Evolutionary conservation across 2,797 vertebrate species (phyloP).

Genomic region (Helicolenus hilgendorfi): DNA sequence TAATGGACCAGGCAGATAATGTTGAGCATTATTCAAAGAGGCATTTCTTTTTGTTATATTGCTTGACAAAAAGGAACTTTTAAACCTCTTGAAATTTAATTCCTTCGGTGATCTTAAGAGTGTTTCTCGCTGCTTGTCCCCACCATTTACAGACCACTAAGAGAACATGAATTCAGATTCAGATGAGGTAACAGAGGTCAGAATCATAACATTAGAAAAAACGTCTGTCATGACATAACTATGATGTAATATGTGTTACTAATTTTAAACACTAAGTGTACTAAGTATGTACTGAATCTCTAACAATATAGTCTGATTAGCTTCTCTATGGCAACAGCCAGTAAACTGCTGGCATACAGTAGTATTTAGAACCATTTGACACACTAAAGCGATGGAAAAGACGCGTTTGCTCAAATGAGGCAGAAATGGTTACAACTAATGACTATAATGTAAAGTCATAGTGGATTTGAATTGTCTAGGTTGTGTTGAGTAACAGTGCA

Average conservation of each 20-base stretch:
- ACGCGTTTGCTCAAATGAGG: slow-evolving; percentile 28
- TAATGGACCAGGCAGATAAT: not conserved
- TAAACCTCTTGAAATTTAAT: not conserved
- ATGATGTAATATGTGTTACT: not conserved
- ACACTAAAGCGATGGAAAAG: not conserved
- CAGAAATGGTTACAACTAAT: slow-evolving; percentile 24
- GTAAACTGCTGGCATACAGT: slow-evolving; percentile 6
- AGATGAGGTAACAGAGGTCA: not conserved
- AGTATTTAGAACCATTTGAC: slow-evolving; percentile 9
- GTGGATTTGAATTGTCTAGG: not conserved
- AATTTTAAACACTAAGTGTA: not conserved
- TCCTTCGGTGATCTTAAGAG: not conserved
- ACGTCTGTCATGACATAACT: not conserved
- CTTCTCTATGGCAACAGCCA: slow-evolving; percentile 10
- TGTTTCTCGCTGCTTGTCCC: not conserved
- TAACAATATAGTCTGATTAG: not conserved
- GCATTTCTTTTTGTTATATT: not conserved
- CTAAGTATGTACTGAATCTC: not conserved
- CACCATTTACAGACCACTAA: not conserved
- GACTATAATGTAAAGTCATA: not conserved
- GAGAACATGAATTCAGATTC: not conserved
- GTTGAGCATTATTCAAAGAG: not conserved
- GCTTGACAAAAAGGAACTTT: not conserved
- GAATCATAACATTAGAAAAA: not conserved
- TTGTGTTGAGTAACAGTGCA: not conserved